A percentile compares a stretch with the other conserved stretches of the same genome.
phyloP scores from a whole-genome alignment of 92 coral and sea anemone species.

The Actinostola sp. region DNA sequence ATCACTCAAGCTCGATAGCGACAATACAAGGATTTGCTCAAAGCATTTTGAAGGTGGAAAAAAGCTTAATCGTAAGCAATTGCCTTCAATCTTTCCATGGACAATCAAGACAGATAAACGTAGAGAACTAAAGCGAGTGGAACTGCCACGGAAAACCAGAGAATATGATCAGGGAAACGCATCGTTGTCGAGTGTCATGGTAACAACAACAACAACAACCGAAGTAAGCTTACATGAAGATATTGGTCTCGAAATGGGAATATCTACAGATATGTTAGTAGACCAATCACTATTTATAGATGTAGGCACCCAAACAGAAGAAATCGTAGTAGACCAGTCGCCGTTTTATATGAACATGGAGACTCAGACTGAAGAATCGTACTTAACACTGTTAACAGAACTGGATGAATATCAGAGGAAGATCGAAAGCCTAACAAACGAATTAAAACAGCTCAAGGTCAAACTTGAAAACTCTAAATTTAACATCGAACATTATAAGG shows the following conservation, averaged over 20 bases:
- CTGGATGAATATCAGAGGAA: too few species aligned
- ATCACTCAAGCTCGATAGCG: conserved; percentile 24
- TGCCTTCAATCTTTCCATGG: conserved; percentile 42
- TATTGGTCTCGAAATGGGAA: too few species aligned
- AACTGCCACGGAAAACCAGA: conserved; percentile 22
- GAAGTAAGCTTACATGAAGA: conserved; percentile 10
- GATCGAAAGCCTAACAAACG: too few species aligned
- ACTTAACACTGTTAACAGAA: too few species aligned
- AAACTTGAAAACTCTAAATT: conserved; percentile 32
- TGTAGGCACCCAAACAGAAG: conserved; percentile 32
- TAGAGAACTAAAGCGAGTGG: conserved; percentile 17
- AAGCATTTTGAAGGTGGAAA: conserved; percentile 29
- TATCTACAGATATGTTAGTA: too few species aligned
- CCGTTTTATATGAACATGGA: too few species aligned
- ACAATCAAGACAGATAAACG: conserved; percentile 21
- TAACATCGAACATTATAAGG: conserved; percentile 43
- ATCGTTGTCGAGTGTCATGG: conserved; percentile 38
- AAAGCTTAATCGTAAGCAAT: conserved; percentile 10
- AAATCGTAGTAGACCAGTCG: too few species aligned
- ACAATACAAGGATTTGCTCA: conserved; percentile 39
- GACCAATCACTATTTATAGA: conserved; percentile 4
- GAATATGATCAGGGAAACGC: neutral
- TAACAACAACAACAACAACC: conserved; percentile 16
- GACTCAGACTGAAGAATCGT: too few species aligned
- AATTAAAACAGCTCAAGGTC: too few species aligned